Evolutionary conservation across 2,888 invertebrate genomes (phyloP).

Genomic region (Parascotia fuliginaria): DNA sequence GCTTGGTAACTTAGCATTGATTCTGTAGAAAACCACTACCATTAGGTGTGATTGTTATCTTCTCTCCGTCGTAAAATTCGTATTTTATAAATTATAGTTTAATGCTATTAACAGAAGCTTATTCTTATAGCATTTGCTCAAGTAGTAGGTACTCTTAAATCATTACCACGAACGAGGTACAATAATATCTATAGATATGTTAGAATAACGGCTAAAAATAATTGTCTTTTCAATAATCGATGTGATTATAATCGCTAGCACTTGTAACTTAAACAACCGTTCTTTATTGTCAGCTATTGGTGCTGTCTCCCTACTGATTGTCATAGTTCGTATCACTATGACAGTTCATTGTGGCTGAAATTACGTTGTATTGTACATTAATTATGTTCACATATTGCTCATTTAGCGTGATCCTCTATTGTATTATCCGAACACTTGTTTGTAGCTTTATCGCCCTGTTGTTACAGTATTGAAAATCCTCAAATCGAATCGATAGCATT

Average conservation of each 20-base stretch:
- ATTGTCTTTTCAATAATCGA: background rate
- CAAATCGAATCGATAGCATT: background rate
- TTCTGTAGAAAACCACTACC: no score
- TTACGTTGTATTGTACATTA: constrained; percentile 77
- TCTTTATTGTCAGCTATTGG: constrained; percentile 54
- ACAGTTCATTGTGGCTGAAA: constrained; percentile 78
- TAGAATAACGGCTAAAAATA: background rate
- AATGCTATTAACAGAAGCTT: no score
- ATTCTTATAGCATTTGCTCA: no score
- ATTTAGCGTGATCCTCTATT: constrained; percentile 42
- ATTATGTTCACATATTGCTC: constrained; percentile 64
- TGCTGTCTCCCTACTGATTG: constrained; percentile 63
- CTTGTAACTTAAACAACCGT: constrained; percentile 22
- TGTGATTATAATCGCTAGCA: constrained; percentile 19
- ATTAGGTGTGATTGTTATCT: no score
- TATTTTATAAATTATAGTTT: no score
- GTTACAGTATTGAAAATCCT: constrained; percentile 1
- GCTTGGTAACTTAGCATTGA: no score
- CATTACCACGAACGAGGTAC: no score
- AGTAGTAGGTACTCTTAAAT: no score
- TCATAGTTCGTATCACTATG: constrained; percentile 67
- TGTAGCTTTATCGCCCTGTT: constrained; percentile 33
- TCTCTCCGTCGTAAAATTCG: no score
- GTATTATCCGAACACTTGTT: constrained; percentile 41
- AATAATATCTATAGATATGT: no score